Evolutionary conservation across 2,888 invertebrate species (phyloP), one percentile per base, ranked within the genome.

Genomic region (Tinea semifulvella): DNA sequence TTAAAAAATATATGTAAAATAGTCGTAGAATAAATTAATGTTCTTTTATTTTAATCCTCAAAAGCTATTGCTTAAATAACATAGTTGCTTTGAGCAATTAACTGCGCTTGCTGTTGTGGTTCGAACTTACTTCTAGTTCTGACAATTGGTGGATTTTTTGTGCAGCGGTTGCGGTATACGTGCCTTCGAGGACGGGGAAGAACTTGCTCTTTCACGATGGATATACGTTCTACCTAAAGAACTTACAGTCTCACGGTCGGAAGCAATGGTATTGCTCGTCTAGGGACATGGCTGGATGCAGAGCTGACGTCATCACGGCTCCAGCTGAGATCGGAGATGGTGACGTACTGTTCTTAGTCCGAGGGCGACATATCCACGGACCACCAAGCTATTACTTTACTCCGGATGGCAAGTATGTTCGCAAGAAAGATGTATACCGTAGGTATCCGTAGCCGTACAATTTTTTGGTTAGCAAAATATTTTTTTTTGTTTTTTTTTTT

Each of bases 261-360:
- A 77, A 77, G 64, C 80, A 79, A 62, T 80, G 80, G 80, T 79
- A 79, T 61, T 80, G 80, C 54, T 79, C 79, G 18, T 76, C 79
- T 40, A 57, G 79, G 13, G 79, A 79, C 54, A 80, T 79, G 79
- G 77, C 79, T 3, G 79, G 79, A 20, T 80, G 79, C 50, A 68
- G 79, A 10, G 79, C 80, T 18, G 79, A 79, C 60, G 72, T 79
- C 53, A 77, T 79, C 62, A 79, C 79, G 18, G 79, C 79, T 3
- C 79, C 76, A 7, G 65, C 68, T 17, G 50, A 49, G 18, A 43
- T 55, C 16, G 68, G 68, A 2, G 44, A 49, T n/a, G 79, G 79
- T 0, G 80, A 80, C 48, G 60, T 77, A n/a, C 60, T 80, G 44
- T 79, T 75, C 57, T 61, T 79, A 20, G 76, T 80, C 42, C 63